These are phyloP conservation scores for Phortica variegata DNA, from an alignment of 1,140 invertebrate genomes.

Conservation along the genomic window DNA sequence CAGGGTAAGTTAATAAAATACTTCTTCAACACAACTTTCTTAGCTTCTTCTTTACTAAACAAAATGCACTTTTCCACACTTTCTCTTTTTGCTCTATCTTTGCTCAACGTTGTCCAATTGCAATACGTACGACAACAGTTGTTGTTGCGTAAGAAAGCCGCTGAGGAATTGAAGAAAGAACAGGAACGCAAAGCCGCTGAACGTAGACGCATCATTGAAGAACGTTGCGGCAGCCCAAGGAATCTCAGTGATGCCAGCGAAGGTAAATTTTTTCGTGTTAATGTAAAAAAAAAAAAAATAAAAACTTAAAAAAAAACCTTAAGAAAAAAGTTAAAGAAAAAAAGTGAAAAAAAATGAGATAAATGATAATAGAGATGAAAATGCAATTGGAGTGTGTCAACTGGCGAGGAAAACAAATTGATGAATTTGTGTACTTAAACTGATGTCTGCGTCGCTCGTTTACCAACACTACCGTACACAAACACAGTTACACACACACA, in stretches of 20 bases:
- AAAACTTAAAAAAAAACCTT: neutral
- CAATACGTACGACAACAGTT: slow-evolving; percentile 62
- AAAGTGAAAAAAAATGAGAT: slow-evolving; percentile 1
- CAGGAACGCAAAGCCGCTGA: slow-evolving; percentile 98
- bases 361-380: too few relatives aligned
- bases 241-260: slow-evolving; percentile 88
- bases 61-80: too few relatives aligned
- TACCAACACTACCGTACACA: slow-evolving; percentile 16
- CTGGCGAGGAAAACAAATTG: slow-evolving; percentile 1
- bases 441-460: slow-evolving; percentile 16
- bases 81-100: too few relatives aligned
- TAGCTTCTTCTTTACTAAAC: neutral
- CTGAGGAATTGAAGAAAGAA: slow-evolving; percentile 99
- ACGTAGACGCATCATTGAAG: slow-evolving; percentile 95
- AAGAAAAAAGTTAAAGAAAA: neutral
- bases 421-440: slow-evolving; percentile 9
- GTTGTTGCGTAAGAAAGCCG: slow-evolving; percentile 99
- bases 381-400: too few relatives aligned
- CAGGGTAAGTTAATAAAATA: slow-evolving; percentile 68
- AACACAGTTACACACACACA: slow-evolving; percentile 8
- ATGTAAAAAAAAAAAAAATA: slow-evolving; percentile 18
- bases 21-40: neutral
- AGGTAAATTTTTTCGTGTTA: slow-evolving; percentile 65
- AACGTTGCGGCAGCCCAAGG: slow-evolving; percentile 89
- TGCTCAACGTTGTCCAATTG: too few relatives aligned